Base-by-base conservation (phyloP, 2,113 vertebrate species). In the Cyanoramphus novaezelandiae region DNA sequence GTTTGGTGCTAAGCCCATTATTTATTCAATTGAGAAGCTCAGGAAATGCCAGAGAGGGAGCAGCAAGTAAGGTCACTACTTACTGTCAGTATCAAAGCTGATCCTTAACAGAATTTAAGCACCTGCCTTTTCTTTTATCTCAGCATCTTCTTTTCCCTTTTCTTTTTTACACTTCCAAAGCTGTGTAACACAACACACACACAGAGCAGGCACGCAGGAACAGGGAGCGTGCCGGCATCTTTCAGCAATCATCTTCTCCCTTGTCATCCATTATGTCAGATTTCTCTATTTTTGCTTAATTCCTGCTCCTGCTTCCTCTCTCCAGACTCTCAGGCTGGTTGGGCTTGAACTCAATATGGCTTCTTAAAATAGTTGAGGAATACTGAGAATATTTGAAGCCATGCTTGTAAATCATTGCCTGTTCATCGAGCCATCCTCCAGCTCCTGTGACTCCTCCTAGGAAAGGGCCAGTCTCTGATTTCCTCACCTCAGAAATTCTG, bases 241-340 rank as follows among this genome's bases (percentile, higher is more conserved):
- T 91, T 88, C 96, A 94, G 94, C 92, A 92, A 91, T 96, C 94
- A 92, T 82, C 90, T 83, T 80, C 57, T 88, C 92, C 83, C 92
- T 70, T 95, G 96, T 91, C 90, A 93, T 88, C 95, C 86, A 72
- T 80, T 91, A 88, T 93, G 95, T 93, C 94, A 95, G 83, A 93
- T 94, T 93, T 81, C 92, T 92, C 93, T 94, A 88, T 85, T 97
- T 95, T 93, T 94, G 91, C 92, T 90, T 93, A 93, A 95, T 95
- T 94, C 86, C 57, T 75, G 77, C 84, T 90, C 90, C 87, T 88
- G 72, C 86, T 81, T 91, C 90, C 89, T 88, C 87, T 43, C 89
- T 83, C 89, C 41, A 95, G 84, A 82, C 92, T 77, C 88, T 16
- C 95, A 85, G 82, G 78, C 92, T 83, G 78, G 11, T 24, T 74